phyloP scores from a whole-genome alignment of 2,797 vertebrate species.

The Falco biarmicus region DNA sequence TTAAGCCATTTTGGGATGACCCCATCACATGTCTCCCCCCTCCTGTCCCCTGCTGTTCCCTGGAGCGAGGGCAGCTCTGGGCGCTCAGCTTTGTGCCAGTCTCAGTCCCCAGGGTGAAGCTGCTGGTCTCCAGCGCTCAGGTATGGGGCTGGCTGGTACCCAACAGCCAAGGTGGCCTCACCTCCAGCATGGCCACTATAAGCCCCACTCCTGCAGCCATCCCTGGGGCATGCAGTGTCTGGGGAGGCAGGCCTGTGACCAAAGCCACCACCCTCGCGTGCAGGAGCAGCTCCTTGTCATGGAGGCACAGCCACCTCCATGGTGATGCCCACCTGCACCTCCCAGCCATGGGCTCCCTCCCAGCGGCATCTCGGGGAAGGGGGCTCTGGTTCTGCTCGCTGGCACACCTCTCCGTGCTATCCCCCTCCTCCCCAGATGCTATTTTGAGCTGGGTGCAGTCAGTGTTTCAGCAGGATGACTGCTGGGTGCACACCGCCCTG shows the following conservation, averaged over 20 bases:
- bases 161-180: not conserved
- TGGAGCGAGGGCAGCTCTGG: not conserved
- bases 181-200: not conserved
- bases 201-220: not conserved
- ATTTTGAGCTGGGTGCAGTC: not conserved
- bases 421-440: not conserved
- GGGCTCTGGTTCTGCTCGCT: not conserved
- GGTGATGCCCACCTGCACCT: not conserved
- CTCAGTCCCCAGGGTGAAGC: not conserved
- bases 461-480: not conserved
- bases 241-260: not conserved
- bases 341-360: not conserved
- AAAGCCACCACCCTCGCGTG: not conserved
- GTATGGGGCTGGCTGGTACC: not conserved
- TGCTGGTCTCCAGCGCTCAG: not conserved
- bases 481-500: accelerated
- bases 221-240: not conserved
- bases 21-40: accelerated
- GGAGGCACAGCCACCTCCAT: accelerated
- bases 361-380: not conserved
- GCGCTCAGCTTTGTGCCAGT: not conserved
- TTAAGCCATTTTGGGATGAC: not conserved
- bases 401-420: not conserved
- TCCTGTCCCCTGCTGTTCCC: not conserved
- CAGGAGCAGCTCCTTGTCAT: not conserved